These are phyloP conservation scores for Tyrophagus putrescentiae DNA, from an alignment of 1,140 invertebrate species.

Conservation along the genomic window DNA sequence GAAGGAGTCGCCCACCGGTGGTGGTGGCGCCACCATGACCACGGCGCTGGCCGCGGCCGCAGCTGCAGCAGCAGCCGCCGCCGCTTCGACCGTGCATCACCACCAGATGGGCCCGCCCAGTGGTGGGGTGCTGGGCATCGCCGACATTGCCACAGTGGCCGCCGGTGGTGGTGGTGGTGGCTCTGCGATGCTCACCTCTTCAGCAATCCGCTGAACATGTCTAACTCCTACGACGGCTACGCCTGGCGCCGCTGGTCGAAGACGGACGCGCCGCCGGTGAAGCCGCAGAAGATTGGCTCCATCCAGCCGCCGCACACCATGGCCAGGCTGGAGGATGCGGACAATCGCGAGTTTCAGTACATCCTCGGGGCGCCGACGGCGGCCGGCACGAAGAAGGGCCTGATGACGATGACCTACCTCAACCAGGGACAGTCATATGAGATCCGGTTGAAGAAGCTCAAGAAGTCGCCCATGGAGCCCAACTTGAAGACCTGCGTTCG, in stretches of 20 bases:
- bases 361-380: conserved; percentile 84
- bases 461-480: conserved; percentile 71
- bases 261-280: conserved; percentile 16
- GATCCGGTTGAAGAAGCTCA: conserved; percentile 84
- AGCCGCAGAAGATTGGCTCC: not conserved
- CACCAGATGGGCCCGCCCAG: not conserved
- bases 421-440: conserved; percentile 94
- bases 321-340: not conserved
- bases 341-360: conserved; percentile 55
- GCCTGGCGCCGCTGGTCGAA: conserved; percentile 16
- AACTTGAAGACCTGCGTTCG: conserved; percentile 53
- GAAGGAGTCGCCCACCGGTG: not conserved
- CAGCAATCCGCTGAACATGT: not conserved
- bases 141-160: not conserved
- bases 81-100: not conserved
- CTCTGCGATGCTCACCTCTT: not conserved
- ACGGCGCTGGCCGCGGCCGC: not conserved
- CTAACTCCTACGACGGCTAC: conserved; percentile 14
- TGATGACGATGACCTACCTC: conserved; percentile 85
- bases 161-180: not conserved
- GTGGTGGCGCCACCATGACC: not conserved
- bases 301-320: conserved; percentile 19
- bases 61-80: not conserved
- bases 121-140: not conserved
- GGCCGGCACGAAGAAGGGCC: conserved; percentile 83